Conservation (phyloP, 2,888 invertebrate genomes). For the Heliconius charithonia region DNA sequence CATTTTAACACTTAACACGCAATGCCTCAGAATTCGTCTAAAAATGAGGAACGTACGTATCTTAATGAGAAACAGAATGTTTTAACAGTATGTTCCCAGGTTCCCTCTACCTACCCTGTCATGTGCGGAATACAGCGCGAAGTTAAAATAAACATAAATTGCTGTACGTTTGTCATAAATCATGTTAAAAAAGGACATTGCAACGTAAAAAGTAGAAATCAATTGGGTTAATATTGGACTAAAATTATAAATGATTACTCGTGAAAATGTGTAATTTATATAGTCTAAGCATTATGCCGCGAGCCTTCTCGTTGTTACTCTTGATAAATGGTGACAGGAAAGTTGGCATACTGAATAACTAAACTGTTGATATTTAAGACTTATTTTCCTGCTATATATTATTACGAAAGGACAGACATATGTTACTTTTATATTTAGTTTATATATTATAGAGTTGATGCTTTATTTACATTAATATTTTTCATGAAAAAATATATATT, state of each 20-base stretch:
- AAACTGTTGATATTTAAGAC: conserved; percentile 18
- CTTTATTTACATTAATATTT: neutral
- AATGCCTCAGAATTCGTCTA: neutral
- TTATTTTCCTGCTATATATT: conserved; percentile 5
- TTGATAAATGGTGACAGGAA: conserved; percentile 30
- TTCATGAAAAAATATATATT: neutral
- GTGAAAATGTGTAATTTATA: conserved; percentile 25
- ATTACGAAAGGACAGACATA: neutral
- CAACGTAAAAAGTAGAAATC: neutral
- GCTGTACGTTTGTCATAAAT: neutral
- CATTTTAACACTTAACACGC: neutral
- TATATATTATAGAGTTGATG: neutral
- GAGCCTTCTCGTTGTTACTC: conserved; percentile 23
- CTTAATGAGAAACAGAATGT: no score
- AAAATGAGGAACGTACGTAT: neutral
- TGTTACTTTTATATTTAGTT: neutral
- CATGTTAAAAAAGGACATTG: neutral
- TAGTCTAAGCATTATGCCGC: conserved; percentile 21
- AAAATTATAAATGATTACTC: conserved; percentile 22
- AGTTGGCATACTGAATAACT: conserved; percentile 25
- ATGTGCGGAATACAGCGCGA: neutral
- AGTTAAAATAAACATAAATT: neutral
- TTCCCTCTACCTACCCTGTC: neutral
- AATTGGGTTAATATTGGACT: conserved; percentile 17
- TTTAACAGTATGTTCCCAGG: neutral